Conservation (phyloP, 2,113 vertebrate species). For the Columba janthina region DNA sequence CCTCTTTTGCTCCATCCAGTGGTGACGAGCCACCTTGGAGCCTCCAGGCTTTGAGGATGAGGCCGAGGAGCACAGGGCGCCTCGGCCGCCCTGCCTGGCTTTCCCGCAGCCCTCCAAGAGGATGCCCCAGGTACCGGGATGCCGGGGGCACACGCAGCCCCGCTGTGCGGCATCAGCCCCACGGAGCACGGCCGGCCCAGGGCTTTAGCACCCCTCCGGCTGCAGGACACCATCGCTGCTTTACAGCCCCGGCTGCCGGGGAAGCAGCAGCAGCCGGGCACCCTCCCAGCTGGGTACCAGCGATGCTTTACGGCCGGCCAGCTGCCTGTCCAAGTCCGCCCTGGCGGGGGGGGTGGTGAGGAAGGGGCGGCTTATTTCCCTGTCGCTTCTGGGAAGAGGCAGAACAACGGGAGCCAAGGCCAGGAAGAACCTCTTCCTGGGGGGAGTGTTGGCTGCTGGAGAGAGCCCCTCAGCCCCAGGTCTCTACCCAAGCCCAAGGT, state of each 20-base stretch:
- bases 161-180: rapidly evolving
- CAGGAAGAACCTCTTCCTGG: neutral
- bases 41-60: neutral
- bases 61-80: neutral
- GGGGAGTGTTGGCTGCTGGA: neutral
- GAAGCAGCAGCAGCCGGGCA: neutral
- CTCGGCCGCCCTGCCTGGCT: neutral
- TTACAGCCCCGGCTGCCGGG: neutral
- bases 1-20: conserved; percentile 63
- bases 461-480: neutral
- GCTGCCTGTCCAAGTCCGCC: neutral
- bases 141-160: neutral
- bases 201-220: neutral
- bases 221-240: neutral
- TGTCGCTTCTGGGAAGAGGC: neutral
- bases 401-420: neutral
- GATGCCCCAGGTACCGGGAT: rapidly evolving
- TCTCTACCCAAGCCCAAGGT: neutral
- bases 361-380: neutral
- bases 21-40: conserved; percentile 32
- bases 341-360: neutral
- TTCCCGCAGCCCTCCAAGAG: neutral
- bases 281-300: neutral
- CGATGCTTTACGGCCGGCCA: rapidly evolving
- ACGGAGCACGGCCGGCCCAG: rapidly evolving